Base-by-base conservation (phyloP, 2,888 invertebrate genomes). In the Galerucella calmariensis region DNA sequence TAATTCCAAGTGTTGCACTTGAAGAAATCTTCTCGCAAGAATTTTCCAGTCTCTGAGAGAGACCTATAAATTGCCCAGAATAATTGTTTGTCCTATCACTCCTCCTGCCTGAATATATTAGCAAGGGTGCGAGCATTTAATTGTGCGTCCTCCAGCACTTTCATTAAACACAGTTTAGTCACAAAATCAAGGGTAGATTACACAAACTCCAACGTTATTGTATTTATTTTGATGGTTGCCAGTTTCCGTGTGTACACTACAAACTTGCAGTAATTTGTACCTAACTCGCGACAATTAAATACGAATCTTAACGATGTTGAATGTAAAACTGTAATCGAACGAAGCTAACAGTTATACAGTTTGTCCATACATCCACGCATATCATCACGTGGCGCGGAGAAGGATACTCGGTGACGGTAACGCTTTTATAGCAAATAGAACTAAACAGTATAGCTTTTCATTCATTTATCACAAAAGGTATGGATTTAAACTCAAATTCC, bases 81-180 rank as follows among this genome's bases (percentile, higher is more conserved):
- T 82, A 82, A 83, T 82, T 84, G 83, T 84, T 84, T 82, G 83
- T 81, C 80, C 79, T 82, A 81, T 81, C 84, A 83, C 82, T 83
- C 80, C 82, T 83, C 79, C 61, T 41, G 51, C 69, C 27, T 79
- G 84, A 83, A 84, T 84, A 83, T 83, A 83, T 84, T 82, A 82
- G 79, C 79, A 77, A 79, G 80, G 81, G 78, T 80, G 27, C 27
- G 77, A 75, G 77, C 78, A 77, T 79, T 81, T 82, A 82, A 81
- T 81, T 81, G 81, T 76, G 76, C 77, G 69, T 77, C 79, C 77
- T 78, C 78, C 56, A 65, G 65, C 71, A 71, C 71, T 71, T 71
- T 71, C 71, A 71, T 71, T 71, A 65, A 71, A 71, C 65, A 71
- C 65, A 71, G 56, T 71, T 71, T 65, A 71, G 65, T 71, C 65